These are phyloP conservation scores for Hyalella azteca DNA, from an alignment of 2,888 invertebrate genomes.

Conservation along the genomic window DNA sequence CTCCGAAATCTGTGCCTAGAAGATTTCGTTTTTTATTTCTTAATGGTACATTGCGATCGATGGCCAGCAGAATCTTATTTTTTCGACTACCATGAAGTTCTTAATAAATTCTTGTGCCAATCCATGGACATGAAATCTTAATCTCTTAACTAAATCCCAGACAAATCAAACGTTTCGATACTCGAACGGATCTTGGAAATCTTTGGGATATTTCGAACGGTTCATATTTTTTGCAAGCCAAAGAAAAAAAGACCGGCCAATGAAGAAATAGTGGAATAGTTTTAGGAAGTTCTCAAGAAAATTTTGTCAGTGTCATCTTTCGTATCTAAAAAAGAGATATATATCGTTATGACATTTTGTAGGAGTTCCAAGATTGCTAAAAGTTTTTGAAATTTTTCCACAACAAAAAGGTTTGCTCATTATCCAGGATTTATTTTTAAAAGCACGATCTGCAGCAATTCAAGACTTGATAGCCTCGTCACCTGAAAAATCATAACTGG, in stretches of 20 bases:
- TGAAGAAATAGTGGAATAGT: slow-evolving; percentile 7
- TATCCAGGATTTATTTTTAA: too few relatives aligned
- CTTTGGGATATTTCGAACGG: neutral
- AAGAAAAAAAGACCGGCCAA: slow-evolving; percentile 1
- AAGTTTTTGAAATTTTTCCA: too few relatives aligned
- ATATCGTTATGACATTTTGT: too few relatives aligned
- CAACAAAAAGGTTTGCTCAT: too few relatives aligned
- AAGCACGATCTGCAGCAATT: too few relatives aligned
- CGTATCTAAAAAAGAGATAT: too few relatives aligned
- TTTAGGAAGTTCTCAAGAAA: slow-evolving; percentile 2
- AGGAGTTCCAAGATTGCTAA: too few relatives aligned
- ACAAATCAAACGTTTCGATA: neutral
- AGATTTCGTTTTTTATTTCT: too few relatives aligned
- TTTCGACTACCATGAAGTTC: neutral
- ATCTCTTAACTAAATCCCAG: slow-evolving; percentile 6
- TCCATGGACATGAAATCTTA: neutral
- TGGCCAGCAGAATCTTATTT: neutral
- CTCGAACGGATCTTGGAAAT: neutral
- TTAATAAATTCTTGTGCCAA: neutral
- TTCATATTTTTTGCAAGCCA: neutral
- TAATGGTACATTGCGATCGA: neutral
- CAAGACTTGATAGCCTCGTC: too few relatives aligned
- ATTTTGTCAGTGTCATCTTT: slow-evolving; percentile 18
- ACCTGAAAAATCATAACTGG: too few relatives aligned
- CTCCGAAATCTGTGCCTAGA: too few relatives aligned